Base-by-base conservation (phyloP, 2,797 vertebrate species). In the Nyctalus aviator region DNA sequence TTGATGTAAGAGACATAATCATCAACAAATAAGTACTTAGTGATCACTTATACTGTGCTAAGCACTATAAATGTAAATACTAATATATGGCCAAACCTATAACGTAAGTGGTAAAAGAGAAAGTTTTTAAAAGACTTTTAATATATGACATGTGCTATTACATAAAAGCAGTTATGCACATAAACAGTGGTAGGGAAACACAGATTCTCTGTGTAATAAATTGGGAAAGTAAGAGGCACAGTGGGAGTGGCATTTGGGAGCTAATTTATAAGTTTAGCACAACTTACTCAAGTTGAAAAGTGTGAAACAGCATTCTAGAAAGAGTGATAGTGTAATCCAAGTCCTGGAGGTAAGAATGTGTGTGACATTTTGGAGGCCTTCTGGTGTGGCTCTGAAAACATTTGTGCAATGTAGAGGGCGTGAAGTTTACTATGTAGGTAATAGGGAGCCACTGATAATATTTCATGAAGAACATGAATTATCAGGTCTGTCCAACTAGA, bases 241-340 rank as follows among this genome's bases (percentile, higher is more conserved):
- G 66, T 46, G 14, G 41, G 21, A 66, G 20, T 76, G 86, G 92
- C 76, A 79, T 85, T n/a, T 75, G 12, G 50, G 8, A 66, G 53
- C 88, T 37, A 68, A 62, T 77, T 41, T 93, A 20, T 68, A 87
- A 72, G 68, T 82, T 64, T 73, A 84, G 44, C 50, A 53, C 46
- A 53, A 81, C 73, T 89, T 94, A 88, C 68, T 94, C 83, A 83
- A 82, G 50, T 75, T 37, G 57, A 50, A 84, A 92, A 91, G 89
- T 91, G 37, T 88, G 90, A 91, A 86, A 82, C 3, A 53, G 48
- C 27, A 23, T 35, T 84, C 64, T 12, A 69, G 75, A 57, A 69
- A 89, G 21, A 44, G 27, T 7, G 66, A 46, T 27, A 55, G 46
- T 3, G 17, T 46, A 23, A 68, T 11, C 35, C 20, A 46, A 87